Base-by-base conservation (phyloP, 1,140 invertebrate species). In the Aphelenchoides besseyi region DNA sequence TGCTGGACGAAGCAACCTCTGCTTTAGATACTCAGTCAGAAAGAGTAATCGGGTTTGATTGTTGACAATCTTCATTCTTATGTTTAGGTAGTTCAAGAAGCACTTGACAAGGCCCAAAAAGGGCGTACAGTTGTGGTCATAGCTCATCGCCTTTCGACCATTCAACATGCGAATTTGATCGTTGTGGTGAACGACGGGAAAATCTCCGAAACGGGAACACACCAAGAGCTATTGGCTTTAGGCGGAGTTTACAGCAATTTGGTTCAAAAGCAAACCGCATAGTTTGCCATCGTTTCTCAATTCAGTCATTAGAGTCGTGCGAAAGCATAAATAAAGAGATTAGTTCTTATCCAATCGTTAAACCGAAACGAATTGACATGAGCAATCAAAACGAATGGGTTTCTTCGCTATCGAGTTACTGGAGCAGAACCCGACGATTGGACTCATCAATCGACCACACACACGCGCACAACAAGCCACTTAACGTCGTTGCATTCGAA, bases 1-100 rank as follows among this genome's bases (percentile, higher is more conserved):
- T 87, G n/a, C 74, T 87, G n/a, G 86, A 87, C 69, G 87, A 87
- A 73, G 85, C 85, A 0, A 87, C 86, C 33, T 69, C 73, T 23
- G 79, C 82, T 32, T 71, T 85, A 29, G 85, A 85, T 69, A 23
- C 68, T 2, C 28, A 72, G 18, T 61, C 69, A 8, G 70, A 72
- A 73, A 9, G 33, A 55, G 3, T 66, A 12, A 48, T 23, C 23
- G n/a, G n/a, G n/a, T n/a, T n/a, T n/a, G n/a, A n/a, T n/a, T n/a
- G n/a, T n/a, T n/a, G n/a, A n/a, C 41, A 48, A 48, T 48, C 41
- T 16, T 48, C 41, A 23, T 48, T 48, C 41, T 12, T 23, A 16
- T 48, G 41, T 72, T 75, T 16, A 28, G 72, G 12, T 72, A 18
- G 80, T 82, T 3, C 80, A 82, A 77, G 66, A 80, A 37, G 80